phyloP scores from a whole-genome alignment of 2,113 vertebrate species.

The Seriola dumerili region DNA sequence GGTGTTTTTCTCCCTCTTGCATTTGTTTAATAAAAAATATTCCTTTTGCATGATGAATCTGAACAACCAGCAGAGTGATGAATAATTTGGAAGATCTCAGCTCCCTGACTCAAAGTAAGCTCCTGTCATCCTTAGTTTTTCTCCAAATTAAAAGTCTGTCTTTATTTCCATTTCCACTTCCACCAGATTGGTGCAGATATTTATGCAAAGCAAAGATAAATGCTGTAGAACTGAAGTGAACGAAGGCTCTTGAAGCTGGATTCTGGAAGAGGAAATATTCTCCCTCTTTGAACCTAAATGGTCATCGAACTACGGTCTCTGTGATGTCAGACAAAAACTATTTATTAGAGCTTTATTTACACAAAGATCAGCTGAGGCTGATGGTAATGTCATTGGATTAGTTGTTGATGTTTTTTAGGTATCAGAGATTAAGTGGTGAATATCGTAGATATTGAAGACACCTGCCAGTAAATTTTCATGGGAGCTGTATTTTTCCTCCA shows the following conservation, averaged over 20 bases:
- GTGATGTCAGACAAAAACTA: background rate
- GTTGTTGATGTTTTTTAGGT: too few relatives aligned
- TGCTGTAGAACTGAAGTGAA: background rate
- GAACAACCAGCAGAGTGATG: constrained; percentile 1
- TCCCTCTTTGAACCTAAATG: background rate
- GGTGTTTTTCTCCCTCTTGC: constrained; percentile 4
- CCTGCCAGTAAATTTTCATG: too few relatives aligned
- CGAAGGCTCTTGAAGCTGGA: background rate
- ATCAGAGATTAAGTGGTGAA: too few relatives aligned
- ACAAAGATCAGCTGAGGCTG: too few relatives aligned
- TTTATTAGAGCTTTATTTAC: too few relatives aligned
- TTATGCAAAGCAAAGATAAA: background rate
- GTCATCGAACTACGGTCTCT: background rate
- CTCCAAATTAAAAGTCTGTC: background rate
- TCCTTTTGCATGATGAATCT: background rate
- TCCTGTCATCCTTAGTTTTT: constrained; percentile 14
- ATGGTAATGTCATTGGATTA: too few relatives aligned
- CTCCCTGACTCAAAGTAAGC: constrained; percentile 5
- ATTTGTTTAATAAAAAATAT: constrained; percentile 20
- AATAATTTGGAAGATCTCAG: constrained; percentile 31
- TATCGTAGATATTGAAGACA: too few relatives aligned
- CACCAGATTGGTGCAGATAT: background rate
- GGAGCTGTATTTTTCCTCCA: too few relatives aligned
- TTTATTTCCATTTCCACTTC: background rate
- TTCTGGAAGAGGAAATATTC: background rate